Evolutionary conservation across 2,113 vertebrate species (phyloP).

Genomic region (Cygnus atratus): DNA sequence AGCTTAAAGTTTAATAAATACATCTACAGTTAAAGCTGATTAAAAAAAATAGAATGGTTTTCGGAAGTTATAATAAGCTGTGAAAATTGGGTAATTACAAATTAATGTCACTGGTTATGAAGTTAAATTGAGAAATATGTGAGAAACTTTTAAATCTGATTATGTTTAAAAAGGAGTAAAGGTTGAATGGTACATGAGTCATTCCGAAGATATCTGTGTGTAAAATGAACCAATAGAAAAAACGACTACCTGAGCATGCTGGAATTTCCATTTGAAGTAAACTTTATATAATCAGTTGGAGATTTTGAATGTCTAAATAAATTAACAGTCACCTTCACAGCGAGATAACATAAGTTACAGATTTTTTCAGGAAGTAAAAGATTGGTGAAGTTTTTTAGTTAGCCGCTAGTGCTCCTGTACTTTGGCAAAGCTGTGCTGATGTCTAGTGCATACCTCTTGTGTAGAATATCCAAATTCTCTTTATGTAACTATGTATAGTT

Average conservation of each 20-base stretch:
- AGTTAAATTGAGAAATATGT: background rate
- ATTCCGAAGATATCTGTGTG: background rate
- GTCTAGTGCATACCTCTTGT: background rate
- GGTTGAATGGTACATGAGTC: background rate
- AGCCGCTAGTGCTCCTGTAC: background rate
- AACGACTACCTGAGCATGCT: background rate
- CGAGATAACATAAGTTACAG: background rate
- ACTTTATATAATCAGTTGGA: background rate
- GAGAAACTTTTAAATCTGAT: background rate
- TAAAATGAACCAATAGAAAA: background rate
- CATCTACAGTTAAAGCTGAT: background rate
- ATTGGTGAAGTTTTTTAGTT: background rate
- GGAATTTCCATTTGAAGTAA: conserved; percentile 3
- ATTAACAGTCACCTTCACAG: background rate
- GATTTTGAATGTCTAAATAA: conserved; percentile 17
- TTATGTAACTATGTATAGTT: background rate
- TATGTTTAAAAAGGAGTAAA: background rate
- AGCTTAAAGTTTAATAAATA: background rate
- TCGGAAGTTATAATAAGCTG: background rate
- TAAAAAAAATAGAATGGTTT: background rate
- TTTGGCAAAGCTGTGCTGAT: background rate
- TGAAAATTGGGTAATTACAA: background rate
- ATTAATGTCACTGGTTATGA: background rate
- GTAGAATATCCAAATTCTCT: background rate
- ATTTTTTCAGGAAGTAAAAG: background rate